These are phyloP conservation scores for Acleris holmiana DNA, from an alignment of 2,888 invertebrate species.

Conservation along the genomic window DNA sequence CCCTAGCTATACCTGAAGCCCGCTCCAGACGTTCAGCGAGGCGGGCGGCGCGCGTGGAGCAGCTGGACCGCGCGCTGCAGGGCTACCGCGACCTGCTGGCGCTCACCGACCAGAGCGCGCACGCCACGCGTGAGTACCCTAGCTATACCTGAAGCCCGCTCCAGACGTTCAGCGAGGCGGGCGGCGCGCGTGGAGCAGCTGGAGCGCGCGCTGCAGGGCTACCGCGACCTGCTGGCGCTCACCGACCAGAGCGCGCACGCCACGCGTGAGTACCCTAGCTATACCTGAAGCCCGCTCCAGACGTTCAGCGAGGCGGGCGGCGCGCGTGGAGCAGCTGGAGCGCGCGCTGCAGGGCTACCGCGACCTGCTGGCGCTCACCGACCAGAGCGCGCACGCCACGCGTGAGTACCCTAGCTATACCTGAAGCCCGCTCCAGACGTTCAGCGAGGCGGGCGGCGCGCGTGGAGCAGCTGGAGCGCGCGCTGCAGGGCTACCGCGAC, in stretches of 20 bases:
- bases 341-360: slow-evolving; percentile 88
- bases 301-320: too few relatives aligned
- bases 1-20: neutral
- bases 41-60: too few relatives aligned
- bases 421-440: slow-evolving; percentile 53
- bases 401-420: slow-evolving; percentile 46
- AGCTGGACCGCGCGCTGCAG: slow-evolving; percentile 75
- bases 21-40: slow-evolving; percentile 52
- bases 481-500: slow-evolving; percentile 68
- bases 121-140: slow-evolving; percentile 54
- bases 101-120: slow-evolving; percentile 84
- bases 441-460: too few relatives aligned
- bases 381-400: slow-evolving; percentile 78
- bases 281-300: slow-evolving; percentile 53
- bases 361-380: slow-evolving; percentile 86
- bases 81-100: slow-evolving; percentile 89
- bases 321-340: too few relatives aligned
- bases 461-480: too few relatives aligned
- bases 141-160: slow-evolving; percentile 54
- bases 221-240: slow-evolving; percentile 88
- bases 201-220: slow-evolving; percentile 85
- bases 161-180: too few relatives aligned
- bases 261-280: slow-evolving; percentile 51
- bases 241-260: slow-evolving; percentile 82
- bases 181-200: too few relatives aligned